Base-by-base conservation (phyloP, 37 sponge, comb jelly and placozoan genomes). In the Geodia barretti region DNA sequence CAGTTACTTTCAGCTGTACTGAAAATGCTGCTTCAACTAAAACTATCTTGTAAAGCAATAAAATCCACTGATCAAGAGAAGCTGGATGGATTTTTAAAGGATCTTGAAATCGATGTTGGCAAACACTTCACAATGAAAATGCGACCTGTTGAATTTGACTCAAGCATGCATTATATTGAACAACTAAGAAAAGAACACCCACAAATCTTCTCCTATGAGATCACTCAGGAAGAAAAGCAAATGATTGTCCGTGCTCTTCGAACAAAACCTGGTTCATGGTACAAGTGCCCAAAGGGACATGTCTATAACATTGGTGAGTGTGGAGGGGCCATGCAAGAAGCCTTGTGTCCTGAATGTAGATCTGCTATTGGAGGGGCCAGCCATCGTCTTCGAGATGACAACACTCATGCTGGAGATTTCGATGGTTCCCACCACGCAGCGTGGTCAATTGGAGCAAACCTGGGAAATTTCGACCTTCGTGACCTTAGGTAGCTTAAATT, bases 251-350 rank as follows among this genome's bases (percentile, higher is more conserved):
- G 4, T 35, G 41, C 72, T 14, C 14, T 72, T 19, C 21, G 20
- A 35, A 26, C 72, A 31, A 72, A 72, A 26, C 72, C 42, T 38
- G 72, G 72, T 17, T 72, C 72, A 26, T 72, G 72, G 72, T 72
- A 72, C 42, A 72, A 72, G 8, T 72, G 72, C 39, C 72, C 40
- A 3, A 72, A 72, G 1, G 72, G 72, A 33, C 72, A 72, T 23
- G 3, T 39, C 39, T 72, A 72, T 72, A 31, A 72, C 9, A 72
- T 72, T 72, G 72, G 72, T 7, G 42, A 72, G 14, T 72, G 72
- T 41, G 72, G 72, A 26, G 72, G 72, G 35, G 72, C 72, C 3
- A 72, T 72, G 72, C 26, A 72, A 8, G 42, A 38, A 72, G 21
- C 42, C 21, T 40, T 3, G 42, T 72, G 72, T 37, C 72, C 72